These are phyloP conservation scores for Actenoides hombroni DNA, from an alignment of 2,113 vertebrate species.

Conservation along the genomic window DNA sequence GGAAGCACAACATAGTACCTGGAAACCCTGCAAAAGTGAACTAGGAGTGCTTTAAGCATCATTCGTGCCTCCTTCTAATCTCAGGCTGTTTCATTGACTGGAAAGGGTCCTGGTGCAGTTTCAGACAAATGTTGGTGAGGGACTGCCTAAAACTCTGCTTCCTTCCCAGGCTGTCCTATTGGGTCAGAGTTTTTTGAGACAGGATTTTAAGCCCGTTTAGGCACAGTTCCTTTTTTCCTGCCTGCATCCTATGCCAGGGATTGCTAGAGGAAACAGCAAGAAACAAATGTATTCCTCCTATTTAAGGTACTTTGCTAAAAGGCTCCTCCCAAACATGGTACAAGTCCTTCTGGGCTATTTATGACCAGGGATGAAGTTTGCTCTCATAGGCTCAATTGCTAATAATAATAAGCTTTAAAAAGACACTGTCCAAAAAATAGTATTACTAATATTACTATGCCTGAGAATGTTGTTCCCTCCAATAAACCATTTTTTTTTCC, in stretches of 20 bases:
- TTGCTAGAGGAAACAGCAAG: neutral
- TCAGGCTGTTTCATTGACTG: neutral
- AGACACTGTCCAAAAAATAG: neutral
- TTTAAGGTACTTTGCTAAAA: neutral
- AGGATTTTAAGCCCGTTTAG: neutral
- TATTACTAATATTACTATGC: neutral
- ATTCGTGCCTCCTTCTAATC: neutral
- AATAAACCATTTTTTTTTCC: neutral
- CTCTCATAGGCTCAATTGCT: neutral
- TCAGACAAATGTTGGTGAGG: neutral
- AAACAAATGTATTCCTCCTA: neutral
- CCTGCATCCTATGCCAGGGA: neutral
- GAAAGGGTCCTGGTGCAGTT: neutral
- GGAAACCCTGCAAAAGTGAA: neutral
- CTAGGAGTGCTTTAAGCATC: neutral
- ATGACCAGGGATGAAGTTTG: neutral
- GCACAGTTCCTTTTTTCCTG: neutral
- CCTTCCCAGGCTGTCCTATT: neutral
- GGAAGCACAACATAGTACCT: neutral
- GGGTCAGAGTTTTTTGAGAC: neutral
- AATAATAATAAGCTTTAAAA: neutral
- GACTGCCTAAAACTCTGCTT: neutral
- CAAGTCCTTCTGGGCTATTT: neutral
- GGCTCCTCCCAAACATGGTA: neutral
- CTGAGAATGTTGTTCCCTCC: neutral